Evolutionary conservation across 2,888 invertebrate genomes (phyloP), one percentile per base, ranked within the genome.

Genomic region (Anodontia alba): DNA sequence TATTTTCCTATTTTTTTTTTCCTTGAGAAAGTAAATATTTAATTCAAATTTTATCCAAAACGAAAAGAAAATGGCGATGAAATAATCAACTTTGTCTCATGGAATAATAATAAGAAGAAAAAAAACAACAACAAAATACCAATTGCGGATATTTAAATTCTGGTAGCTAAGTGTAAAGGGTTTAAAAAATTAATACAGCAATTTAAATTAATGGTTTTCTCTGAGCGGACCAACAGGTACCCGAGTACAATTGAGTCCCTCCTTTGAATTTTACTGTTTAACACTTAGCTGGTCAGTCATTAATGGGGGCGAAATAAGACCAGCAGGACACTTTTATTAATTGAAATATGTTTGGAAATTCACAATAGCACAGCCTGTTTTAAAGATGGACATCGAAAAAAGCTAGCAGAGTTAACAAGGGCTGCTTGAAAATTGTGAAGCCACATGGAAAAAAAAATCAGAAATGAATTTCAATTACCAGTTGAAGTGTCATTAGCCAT

Each of bases 321-420:
- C 29, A 29, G 57, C 29, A 8, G 57, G 57, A 57, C 29, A 57
- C 29, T 57, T 57, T 57, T 57, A 57, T 57, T 29, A 26, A 7
- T 20, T 57, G 5, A 57, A 57, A 29, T 26, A 57, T 57, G 49
- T 20, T 17, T 10, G 2, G 5, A 10, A 1, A 57, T 7, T 57
- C 23, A 57, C 57, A 57, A 57, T 29, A 26, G 57, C 49, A 2
- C 29, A 10, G 26, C 57, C 23, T n/a, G 20, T 29, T 57, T 26
- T 26, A 20, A 57, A 57, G 57, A 57, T 57, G 57, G 57, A 26
- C 57, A 23, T 57, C 49, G 57, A 29, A 57, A 57, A 57, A 57
- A 57, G 57, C 57, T 57, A 17, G 5, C 7, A 29, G 29, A 57
- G 29, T 57, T 20, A 57, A 29, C 29, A n/a, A n/a, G n/a, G n/a